Base-by-base conservation (phyloP, 1,140 invertebrate genomes). In the Drosophila triauraria region DNA sequence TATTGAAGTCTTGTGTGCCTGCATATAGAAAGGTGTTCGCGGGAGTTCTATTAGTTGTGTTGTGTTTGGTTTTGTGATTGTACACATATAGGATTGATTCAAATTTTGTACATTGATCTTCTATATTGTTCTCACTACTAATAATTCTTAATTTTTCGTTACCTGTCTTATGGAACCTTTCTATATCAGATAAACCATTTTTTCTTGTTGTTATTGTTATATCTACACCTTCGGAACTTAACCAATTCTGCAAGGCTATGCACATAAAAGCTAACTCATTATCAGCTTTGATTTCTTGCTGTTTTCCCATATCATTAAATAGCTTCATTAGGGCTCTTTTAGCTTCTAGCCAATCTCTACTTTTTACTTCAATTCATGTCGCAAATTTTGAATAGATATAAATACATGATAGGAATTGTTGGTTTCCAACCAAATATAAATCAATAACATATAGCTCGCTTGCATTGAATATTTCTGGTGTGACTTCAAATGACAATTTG, bases 31-130 rank as follows among this genome's bases (percentile, higher is more conserved):
- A 61, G n/a, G 61, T 69, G 2, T 69, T 50, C 30, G 65, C 30
- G 47, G 56, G 38, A 2, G 32, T 54, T 35, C 32, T 48, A 35
- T 35, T 35, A 10, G 59, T 57, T 1, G 59, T 13, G 13, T 51
- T 57, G 17, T 64, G 46, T 50, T 30, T 58, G 2, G 38, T 71
- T 54, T 70, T 61, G n/a, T 67, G 44, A 46, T 69, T 69, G 12
- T 69, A 40, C 3, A 2, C 27, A 35, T 60, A 46, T 27, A 68
- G 10, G 3, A 60, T 53, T 53, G 20, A 6, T 57, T 65, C 43
- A 3, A 65, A 56, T 56, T 42, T 56, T 13, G 53, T 42, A 25
- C 9, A 15, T 35, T 5, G 13, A 10, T 51, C 40, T 7, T 53
- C 60, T 9, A 9, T 8, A 13, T 63, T 20, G 13, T 32, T 15